Percentiles rank a stretch among this genome's conserved stretches.
phyloP scores from a whole-genome alignment of 2,113 vertebrate genomes.

The Narcine bancroftii region DNA sequence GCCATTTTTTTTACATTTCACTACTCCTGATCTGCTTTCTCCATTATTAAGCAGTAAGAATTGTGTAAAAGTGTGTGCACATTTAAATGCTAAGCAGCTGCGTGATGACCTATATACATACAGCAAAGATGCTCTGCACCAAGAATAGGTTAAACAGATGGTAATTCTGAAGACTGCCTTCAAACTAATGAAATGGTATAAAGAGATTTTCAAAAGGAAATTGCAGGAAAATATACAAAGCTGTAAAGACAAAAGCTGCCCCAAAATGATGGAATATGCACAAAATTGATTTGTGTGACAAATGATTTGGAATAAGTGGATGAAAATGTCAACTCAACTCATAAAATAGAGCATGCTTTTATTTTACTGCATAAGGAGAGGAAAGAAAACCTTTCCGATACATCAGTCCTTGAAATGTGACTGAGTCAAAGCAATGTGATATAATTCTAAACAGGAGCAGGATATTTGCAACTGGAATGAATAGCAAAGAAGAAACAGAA shows the following conservation, averaged over 20 bases:
- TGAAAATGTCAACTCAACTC: constrained; percentile 8
- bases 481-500: constrained; percentile 10
- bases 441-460: not conserved
- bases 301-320: not conserved
- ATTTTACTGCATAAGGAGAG: too few species aligned
- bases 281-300: constrained; percentile 17
- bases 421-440: not conserved
- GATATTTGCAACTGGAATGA: constrained; percentile 19
- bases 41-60: constrained; percentile 5
- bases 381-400: not conserved
- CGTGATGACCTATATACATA: constrained; percentile 1
- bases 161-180: constrained; percentile 17
- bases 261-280: constrained; percentile 14
- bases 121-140: not conserved
- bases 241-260: not conserved
- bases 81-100: constrained; percentile 34
- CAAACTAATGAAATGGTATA: constrained; percentile 8
- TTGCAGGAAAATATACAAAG: not conserved
- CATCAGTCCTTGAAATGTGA: not conserved
- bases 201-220: constrained; percentile 18
- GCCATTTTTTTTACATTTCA: not conserved
- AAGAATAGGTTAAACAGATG: constrained; percentile 21
- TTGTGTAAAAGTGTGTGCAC: not conserved
- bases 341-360: not conserved
- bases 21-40: not conserved